Evolutionary conservation across 2,113 vertebrate genomes (phyloP).

Genomic region (Megalops atlanticus): DNA sequence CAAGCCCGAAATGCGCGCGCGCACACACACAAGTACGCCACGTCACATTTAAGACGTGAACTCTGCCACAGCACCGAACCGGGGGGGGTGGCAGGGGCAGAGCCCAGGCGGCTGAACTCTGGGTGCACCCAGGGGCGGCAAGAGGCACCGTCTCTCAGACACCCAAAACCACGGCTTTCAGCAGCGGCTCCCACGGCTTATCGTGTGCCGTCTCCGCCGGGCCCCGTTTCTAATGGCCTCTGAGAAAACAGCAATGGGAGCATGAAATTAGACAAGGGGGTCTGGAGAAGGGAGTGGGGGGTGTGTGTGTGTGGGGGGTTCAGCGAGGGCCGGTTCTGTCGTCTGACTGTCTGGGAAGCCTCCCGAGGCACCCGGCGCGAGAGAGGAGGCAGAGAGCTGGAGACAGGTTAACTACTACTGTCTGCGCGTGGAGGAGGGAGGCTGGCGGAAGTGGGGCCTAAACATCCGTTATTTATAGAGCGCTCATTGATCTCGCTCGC

Average conservation of each 20-base stretch:
- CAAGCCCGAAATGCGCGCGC: neutral
- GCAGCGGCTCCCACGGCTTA: neutral
- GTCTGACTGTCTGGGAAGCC: conserved; percentile 19
- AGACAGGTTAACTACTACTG: conserved; percentile 67
- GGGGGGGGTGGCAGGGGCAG: neutral
- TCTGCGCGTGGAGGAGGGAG: conserved; percentile 54
- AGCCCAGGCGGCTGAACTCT: conserved; percentile 29
- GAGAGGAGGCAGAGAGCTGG: conserved; percentile 42
- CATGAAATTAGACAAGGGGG: conserved; percentile 7
- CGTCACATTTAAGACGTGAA: neutral
- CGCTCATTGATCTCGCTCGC: conserved; percentile 56
- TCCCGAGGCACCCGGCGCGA: conserved; percentile 4
- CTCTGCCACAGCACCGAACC: no score
- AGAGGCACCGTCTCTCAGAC: neutral
- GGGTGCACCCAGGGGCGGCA: neutral
- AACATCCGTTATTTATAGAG: conserved; percentile 67
- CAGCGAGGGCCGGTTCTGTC: neutral
- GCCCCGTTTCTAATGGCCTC: conserved; percentile 8
- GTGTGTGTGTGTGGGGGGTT: neutral
- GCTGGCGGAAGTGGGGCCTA: conserved; percentile 52
- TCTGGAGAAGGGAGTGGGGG: neutral
- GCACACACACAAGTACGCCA: no score
- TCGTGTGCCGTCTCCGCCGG: neutral
- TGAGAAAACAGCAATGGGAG: conserved; percentile 3
- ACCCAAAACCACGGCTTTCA: conserved; percentile 8